Conservation (phyloP, 1,140 invertebrate species). For the Charaxes varanes region DNA sequence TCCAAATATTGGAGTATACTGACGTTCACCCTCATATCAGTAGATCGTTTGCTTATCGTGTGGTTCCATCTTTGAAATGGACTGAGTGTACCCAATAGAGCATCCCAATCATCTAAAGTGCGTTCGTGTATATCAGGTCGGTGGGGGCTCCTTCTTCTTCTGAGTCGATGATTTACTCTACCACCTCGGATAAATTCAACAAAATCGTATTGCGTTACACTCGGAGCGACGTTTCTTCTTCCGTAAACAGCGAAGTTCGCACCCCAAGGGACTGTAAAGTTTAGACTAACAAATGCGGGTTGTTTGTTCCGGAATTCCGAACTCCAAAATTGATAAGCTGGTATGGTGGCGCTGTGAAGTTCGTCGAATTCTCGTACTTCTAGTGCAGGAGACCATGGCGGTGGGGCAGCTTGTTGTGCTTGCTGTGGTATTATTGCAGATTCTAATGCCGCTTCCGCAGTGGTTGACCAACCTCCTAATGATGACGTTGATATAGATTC, state of each 20-base stretch:
- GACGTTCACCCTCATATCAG: constrained; percentile 85
- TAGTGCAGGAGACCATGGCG: constrained; percentile 85
- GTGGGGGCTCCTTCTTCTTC: constrained; percentile 68
- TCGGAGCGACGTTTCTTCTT: constrained; percentile 91
- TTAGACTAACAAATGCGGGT: constrained; percentile 90
- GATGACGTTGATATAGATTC: constrained; percentile 74
- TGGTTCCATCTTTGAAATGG: constrained; percentile 76
- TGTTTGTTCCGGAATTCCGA: constrained; percentile 92
- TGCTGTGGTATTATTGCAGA: constrained; percentile 77
- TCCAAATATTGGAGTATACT: constrained; percentile 92
- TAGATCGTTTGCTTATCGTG: constrained; percentile 75
- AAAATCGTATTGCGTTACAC: constrained; percentile 96
- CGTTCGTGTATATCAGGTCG: constrained; percentile 44
- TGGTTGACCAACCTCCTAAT: constrained; percentile 65
- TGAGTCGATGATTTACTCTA: constrained; percentile 83
- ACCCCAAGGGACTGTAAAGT: constrained; percentile 91
- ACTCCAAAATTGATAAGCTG: constrained; percentile 93
- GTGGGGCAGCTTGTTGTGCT: constrained; percentile 78
- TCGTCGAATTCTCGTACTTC: constrained; percentile 88
- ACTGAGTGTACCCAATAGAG: constrained; percentile 64
- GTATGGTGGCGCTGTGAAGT: constrained; percentile 86
- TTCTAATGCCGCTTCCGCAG: constrained; percentile 74
- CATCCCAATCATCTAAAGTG: constrained; percentile 50
- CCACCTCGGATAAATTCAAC: constrained; percentile 92
- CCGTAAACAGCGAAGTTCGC: constrained; percentile 96